phyloP scores from a whole-genome alignment of 2,888 invertebrate genomes.

The Lithophane semibrunnea region DNA sequence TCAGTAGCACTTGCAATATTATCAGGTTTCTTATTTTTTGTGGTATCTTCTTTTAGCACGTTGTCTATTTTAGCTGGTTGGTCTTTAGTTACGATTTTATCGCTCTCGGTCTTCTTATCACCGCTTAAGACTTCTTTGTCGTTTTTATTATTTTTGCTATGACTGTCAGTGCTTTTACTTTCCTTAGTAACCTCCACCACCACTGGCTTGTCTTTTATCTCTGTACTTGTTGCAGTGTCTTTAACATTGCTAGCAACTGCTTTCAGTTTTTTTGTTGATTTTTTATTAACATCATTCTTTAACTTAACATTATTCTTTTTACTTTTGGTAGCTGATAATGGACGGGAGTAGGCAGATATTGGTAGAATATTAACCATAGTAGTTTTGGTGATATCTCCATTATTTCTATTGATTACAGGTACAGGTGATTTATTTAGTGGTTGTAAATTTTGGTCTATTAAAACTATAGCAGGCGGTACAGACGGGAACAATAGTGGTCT shows the following conservation, averaged over 20 bases:
- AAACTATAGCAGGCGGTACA: conserved; percentile 83
- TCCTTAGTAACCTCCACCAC: conserved; percentile 30
- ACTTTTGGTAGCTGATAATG: conserved; percentile 81
- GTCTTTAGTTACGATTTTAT: conserved; percentile 21
- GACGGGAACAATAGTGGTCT: conserved; percentile 84
- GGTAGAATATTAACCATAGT: conserved; percentile 89
- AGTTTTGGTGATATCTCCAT: conserved; percentile 85
- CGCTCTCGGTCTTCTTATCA: conserved; percentile 28
- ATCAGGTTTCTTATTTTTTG: conserved; percentile 42
- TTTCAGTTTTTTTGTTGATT: conserved; percentile 70
- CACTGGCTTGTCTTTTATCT: conserved; percentile 33
- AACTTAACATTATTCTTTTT: conserved; percentile 79
- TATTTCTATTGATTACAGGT: conserved; percentile 81
- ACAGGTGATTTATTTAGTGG: conserved; percentile 78
- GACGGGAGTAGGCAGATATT: conserved; percentile 87
- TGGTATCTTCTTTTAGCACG: conserved; percentile 42
- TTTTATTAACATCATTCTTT: conserved; percentile 73
- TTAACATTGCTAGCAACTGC: conserved; percentile 36
- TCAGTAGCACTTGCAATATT: conserved; percentile 49
- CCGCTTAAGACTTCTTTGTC: conserved; percentile 21
- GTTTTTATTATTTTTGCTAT: conserved; percentile 26
- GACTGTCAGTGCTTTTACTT: conserved; percentile 32
- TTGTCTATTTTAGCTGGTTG: conserved; percentile 16
- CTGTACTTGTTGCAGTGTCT: conserved; percentile 44
- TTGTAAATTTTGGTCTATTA: conserved; percentile 83